Conservation (phyloP, 1,140 invertebrate genomes). For the Danaus melanippus region DNA sequence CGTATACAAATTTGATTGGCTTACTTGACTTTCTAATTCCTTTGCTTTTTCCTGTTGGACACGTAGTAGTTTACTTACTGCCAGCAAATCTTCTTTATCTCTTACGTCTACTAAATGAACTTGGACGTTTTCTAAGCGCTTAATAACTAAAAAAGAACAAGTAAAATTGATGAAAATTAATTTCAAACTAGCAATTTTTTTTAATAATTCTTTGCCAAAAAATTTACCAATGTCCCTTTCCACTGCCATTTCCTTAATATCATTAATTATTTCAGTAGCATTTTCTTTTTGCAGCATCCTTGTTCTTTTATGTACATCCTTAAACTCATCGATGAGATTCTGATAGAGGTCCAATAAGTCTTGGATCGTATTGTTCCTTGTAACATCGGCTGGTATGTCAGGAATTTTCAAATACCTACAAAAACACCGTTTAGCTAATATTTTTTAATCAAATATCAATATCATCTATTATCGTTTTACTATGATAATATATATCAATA, state of each 20-base stretch:
- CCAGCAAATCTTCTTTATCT: conserved; percentile 64
- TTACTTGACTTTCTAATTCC: conserved; percentile 77
- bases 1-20: neutral
- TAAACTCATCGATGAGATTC: conserved; percentile 86
- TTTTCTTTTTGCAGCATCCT: conserved; percentile 76
- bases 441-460: too few relatives aligned
- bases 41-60: conserved; percentile 82
- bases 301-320: conserved; percentile 83
- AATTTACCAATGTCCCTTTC: conserved; percentile 82
- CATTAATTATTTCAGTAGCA: conserved; percentile 78
- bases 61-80: conserved; percentile 73
- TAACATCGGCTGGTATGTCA: conserved; percentile 86
- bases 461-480: too few relatives aligned
- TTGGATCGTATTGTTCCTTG: conserved; percentile 82
- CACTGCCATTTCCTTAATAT: conserved; percentile 88
- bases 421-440: neutral
- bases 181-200: too few relatives aligned
- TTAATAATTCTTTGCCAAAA: neutral
- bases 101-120: conserved; percentile 58
- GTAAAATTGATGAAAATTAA: too few relatives aligned
- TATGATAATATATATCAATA: too few relatives aligned
- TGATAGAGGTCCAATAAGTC: conserved; percentile 83
- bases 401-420: conserved; percentile 72
- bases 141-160: conserved; percentile 73
- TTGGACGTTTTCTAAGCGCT: conserved; percentile 80